Percentiles rank a stretch among this genome's conserved stretches.
phyloP scores from a whole-genome alignment of 2,797 vertebrate species.

The Characodon lateralis region DNA sequence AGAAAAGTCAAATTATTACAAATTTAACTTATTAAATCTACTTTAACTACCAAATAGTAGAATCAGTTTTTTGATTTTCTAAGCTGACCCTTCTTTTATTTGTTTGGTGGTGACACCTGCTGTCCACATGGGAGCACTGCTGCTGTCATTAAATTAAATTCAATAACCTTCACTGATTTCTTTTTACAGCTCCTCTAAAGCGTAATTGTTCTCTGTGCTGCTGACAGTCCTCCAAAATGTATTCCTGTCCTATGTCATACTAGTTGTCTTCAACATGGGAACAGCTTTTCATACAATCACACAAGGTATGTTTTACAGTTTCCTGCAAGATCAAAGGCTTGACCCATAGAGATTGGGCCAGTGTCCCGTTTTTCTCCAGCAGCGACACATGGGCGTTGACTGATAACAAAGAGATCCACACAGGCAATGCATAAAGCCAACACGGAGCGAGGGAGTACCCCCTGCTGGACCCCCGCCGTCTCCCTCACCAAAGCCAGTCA shows the following conservation, averaged over 20 bases:
- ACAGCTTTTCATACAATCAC: background rate
- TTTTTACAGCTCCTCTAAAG: slow-evolving; percentile 3
- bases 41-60: slow-evolving; percentile 13
- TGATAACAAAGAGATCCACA: slow-evolving; percentile 65
- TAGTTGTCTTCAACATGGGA: slow-evolving; percentile 10
- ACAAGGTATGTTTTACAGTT: slow-evolving; percentile 14
- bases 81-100: slow-evolving; percentile 12
- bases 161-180: slow-evolving; percentile 9
- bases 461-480: slow-evolving; percentile 71
- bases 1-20: background rate
- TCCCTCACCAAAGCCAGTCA: slow-evolving; percentile 74
- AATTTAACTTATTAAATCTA: slow-evolving; percentile 27
- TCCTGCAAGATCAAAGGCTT: slow-evolving; percentile 54
- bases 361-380: slow-evolving; percentile 32
- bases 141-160: slow-evolving; percentile 1
- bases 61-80: slow-evolving; percentile 22
- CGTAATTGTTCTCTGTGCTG: background rate
- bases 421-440: slow-evolving; percentile 36
- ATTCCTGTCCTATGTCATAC: background rate
- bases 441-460: slow-evolving; percentile 68
- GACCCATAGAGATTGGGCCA: slow-evolving; percentile 20
- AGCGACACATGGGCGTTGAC: slow-evolving; percentile 48
- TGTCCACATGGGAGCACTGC: slow-evolving; percentile 49
- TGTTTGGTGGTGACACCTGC: slow-evolving; percentile 65
- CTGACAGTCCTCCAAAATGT: background rate